phyloP scores from a whole-genome alignment of 2,797 vertebrate genomes.

The Tadarida brasiliensis region DNA sequence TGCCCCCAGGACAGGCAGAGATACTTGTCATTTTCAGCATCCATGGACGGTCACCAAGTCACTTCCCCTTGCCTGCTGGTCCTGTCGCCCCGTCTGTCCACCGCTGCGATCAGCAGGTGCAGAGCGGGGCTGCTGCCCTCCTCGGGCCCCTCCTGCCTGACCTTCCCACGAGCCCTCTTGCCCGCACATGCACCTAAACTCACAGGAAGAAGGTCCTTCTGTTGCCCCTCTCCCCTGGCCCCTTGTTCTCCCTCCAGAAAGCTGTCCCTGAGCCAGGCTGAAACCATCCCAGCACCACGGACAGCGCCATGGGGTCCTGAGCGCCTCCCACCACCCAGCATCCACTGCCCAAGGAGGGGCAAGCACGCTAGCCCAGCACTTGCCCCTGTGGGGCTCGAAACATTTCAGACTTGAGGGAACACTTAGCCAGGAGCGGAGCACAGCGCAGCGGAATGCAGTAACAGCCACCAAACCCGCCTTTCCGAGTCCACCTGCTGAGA shows the following conservation, averaged over 20 bases:
- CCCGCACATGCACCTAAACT: background rate
- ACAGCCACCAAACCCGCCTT: background rate
- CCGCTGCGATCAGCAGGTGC: background rate
- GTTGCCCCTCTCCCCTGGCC: background rate
- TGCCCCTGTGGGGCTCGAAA: accelerated
- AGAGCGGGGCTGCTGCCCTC: background rate
- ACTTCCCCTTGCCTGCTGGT: background rate
- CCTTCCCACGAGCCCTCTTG: background rate
- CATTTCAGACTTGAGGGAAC: background rate
- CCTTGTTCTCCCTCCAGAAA: background rate
- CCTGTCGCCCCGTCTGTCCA: background rate
- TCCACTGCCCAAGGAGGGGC: background rate
- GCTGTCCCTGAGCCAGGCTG: background rate
- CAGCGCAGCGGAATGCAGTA: accelerated
- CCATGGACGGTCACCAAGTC: background rate
- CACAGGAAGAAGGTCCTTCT: background rate
- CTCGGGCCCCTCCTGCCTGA: accelerated
- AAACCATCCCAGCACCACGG: background rate
- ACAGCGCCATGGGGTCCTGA: background rate
- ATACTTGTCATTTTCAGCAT: background rate
- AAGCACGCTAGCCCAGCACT: accelerated
- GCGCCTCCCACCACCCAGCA: accelerated
- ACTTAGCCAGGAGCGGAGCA: background rate
- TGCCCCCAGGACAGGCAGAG: background rate
- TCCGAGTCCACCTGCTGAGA: accelerated